Evolutionary conservation across 2,797 vertebrate species (phyloP).

Genomic region (Falco naumanni): DNA sequence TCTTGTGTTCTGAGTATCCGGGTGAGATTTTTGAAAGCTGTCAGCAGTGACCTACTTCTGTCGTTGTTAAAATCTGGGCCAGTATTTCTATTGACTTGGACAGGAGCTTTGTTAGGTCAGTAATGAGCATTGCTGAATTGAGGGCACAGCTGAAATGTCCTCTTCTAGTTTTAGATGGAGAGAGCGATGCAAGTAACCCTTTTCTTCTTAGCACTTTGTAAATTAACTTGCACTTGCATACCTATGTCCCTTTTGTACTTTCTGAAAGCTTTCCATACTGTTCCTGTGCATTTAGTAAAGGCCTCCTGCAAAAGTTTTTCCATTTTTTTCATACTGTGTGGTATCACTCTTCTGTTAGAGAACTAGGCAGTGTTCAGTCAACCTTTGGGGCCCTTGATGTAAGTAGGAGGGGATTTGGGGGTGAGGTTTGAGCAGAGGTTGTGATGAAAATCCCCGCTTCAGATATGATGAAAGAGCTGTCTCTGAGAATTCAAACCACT

Average conservation of each 20-base stretch:
- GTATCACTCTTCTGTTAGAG: neutral
- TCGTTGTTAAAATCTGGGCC: constrained; percentile 7
- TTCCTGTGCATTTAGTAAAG: neutral
- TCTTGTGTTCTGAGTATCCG: neutral
- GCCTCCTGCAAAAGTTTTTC: neutral
- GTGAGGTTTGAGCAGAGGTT: neutral
- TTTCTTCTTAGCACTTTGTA: neutral
- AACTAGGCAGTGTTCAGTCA: neutral
- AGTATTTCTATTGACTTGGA: constrained; percentile 21
- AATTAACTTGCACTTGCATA: neutral
- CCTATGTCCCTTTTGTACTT: neutral
- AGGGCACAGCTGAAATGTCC: constrained; percentile 12
- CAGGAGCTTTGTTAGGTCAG: constrained; percentile 7
- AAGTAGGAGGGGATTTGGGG: neutral
- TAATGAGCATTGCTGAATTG: constrained; percentile 5
- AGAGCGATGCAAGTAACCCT: neutral
- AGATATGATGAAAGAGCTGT: neutral
- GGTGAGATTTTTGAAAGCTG: constrained; percentile 11
- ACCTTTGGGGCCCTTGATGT: neutral
- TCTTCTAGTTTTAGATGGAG: neutral
- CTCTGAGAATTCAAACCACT: neutral
- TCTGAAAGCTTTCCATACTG: neutral
- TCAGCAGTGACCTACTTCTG: constrained; percentile 1
- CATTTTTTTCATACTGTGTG: neutral
- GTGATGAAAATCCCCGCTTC: neutral